Evolutionary conservation across 2,888 invertebrate species (phyloP).

Genomic region (Sarcophaga caerulescens): DNA sequence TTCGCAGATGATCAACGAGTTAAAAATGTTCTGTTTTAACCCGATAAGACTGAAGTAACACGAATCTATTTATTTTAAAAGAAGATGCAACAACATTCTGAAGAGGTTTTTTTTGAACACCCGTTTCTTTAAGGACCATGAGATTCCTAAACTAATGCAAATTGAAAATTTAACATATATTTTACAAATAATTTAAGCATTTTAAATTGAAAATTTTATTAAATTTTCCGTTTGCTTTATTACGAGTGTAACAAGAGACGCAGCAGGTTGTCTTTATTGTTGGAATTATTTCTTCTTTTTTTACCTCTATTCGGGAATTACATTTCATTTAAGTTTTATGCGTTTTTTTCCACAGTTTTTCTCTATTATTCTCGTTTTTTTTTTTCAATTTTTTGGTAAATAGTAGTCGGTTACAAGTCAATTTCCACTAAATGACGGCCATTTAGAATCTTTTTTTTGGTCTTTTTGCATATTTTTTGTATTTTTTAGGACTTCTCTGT

Average conservation of each 20-base stretch:
- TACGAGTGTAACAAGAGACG: conserved; percentile 11
- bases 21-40: no score
- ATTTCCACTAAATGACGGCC: conserved; percentile 68
- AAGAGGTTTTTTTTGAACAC: no score
- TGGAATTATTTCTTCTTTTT: conserved; percentile 17
- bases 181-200: not conserved
- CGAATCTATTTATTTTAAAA: no score
- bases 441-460: conserved; percentile 47
- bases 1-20: no score
- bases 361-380: conserved; percentile 20
- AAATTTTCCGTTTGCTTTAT: conserved; percentile 39
- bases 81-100: no score
- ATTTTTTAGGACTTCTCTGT: conserved; percentile 31
- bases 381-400: conserved; percentile 45
- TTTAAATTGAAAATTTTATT: conserved; percentile 20
- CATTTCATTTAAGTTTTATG: conserved; percentile 60
- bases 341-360: conserved; percentile 33
- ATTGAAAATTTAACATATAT: not conserved
- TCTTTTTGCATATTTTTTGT: conserved; percentile 54
- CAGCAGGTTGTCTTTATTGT: conserved; percentile 67
- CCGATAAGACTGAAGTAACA: no score
- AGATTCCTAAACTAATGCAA: no score
- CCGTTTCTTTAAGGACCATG: no score
- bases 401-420: conserved; percentile 66
- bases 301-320: conserved; percentile 47